Evolutionary conservation across 1,140 invertebrate species (phyloP).

Genomic region (Stegodyphus mimosarum): DNA sequence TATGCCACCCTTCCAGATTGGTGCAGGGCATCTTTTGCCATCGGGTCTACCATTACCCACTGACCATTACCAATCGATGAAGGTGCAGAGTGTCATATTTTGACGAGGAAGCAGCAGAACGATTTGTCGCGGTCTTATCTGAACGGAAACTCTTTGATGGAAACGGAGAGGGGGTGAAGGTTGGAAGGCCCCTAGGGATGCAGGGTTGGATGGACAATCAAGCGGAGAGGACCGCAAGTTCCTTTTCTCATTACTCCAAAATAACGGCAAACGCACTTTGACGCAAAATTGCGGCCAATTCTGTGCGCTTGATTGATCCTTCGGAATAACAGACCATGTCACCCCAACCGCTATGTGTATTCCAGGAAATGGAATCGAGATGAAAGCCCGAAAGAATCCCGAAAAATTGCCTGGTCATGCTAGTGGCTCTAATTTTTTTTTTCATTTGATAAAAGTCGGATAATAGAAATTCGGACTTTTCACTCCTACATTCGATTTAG

Average conservation of each 20-base stretch:
- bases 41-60: no score
- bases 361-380: constrained; percentile 45
- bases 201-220: constrained; percentile 4
- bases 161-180: neutral
- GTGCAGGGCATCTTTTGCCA: no score
- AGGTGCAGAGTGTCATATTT: constrained; percentile 40
- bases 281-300: constrained; percentile 54
- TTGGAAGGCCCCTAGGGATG: no score
- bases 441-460: neutral
- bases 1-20: neutral
- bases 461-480: neutral
- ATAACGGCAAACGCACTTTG: constrained; percentile 42
- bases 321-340: neutral
- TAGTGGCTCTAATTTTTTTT: constrained; percentile 30
- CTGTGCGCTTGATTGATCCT: constrained; percentile 43
- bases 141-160: constrained; percentile 50
- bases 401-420: constrained; percentile 22
- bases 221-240: constrained; percentile 15
- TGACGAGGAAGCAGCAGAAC: constrained; percentile 33
- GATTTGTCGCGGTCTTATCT: constrained; percentile 36
- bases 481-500: neutral
- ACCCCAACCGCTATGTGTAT: constrained; percentile 17
- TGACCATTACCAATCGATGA: constrained; percentile 8
- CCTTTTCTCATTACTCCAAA: constrained; percentile 55
- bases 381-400: constrained; percentile 33